Evolutionary conservation across 2,797 vertebrate species (phyloP).

Genomic region (Leuciscus waleckii): DNA sequence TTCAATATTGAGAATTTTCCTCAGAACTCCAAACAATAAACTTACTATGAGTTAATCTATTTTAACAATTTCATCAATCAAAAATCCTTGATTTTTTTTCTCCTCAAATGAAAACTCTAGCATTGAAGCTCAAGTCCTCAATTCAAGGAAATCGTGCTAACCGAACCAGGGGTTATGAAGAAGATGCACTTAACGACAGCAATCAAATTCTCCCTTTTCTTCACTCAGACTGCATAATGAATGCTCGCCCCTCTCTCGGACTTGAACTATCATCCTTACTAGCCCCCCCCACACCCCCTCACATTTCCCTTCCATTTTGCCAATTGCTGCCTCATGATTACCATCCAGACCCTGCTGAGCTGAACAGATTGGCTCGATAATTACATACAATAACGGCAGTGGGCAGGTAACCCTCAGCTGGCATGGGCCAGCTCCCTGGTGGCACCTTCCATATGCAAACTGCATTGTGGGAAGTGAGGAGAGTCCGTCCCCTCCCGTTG

Average conservation of each 20-base stretch:
- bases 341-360: conserved; percentile 91
- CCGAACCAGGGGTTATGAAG: conserved; percentile 56
- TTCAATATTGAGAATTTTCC: conserved; percentile 37
- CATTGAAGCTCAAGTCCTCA: conserved; percentile 43
- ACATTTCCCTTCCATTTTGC: conserved; percentile 79
- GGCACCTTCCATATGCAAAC: conserved; percentile 93
- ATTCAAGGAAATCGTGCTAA: conserved; percentile 52
- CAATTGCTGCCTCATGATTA: conserved; percentile 94
- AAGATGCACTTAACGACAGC: conserved; percentile 67
- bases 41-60: conserved; percentile 39
- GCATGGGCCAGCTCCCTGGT: conserved; percentile 88
- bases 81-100: conserved; percentile 28
- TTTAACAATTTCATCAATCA: conserved; percentile 42
- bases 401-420: conserved; percentile 94
- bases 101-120: conserved; percentile 39
- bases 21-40: conserved; percentile 45
- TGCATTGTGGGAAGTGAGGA: conserved; percentile 83
- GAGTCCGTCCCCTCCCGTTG: conserved; percentile 80
- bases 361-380: conserved; percentile 99
- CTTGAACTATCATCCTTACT: conserved; percentile 68
- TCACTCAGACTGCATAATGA: conserved; percentile 65
- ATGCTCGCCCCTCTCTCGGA: conserved; percentile 65
- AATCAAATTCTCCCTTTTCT: conserved; percentile 66
- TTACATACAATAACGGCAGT: conserved; percentile 96
- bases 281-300: conserved; percentile 51